phyloP scores from a whole-genome alignment of 2,113 vertebrate genomes.

The Sapajus apella region DNA sequence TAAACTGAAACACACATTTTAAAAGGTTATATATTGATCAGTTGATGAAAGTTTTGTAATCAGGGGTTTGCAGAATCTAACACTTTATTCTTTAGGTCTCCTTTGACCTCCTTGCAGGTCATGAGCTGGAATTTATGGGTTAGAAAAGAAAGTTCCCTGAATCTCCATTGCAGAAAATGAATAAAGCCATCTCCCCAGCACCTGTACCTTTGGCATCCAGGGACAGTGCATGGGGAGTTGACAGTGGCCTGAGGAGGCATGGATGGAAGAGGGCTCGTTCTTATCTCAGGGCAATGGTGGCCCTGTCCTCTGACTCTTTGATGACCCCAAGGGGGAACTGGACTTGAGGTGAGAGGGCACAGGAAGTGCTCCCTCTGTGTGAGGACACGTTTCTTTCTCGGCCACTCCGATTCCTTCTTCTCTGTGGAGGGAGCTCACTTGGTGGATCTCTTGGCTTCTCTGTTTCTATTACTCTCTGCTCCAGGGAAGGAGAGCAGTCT shows the following conservation, averaged over 20 bases:
- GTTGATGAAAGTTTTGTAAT: neutral
- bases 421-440: neutral
- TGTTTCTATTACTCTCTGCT: neutral
- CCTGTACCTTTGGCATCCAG: neutral
- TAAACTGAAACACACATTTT: neutral
- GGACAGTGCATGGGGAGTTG: neutral
- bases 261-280: too few relatives aligned
- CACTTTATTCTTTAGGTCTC: neutral
- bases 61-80: neutral
- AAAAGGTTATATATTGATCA: neutral
- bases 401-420: neutral
- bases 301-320: neutral
- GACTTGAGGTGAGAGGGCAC: neutral
- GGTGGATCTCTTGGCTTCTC: neutral
- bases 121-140: neutral
- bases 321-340: neutral
- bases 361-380: neutral
- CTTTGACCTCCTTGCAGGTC: neutral
- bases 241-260: neutral
- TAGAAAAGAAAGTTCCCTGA: neutral
- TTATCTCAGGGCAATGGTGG: neutral
- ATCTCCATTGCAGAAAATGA: neutral
- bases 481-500: neutral
- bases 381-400: neutral
- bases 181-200: neutral